Conservation (phyloP, 37 sponge, comb jelly and placozoan genomes). For the Theonella swinhoei region DNA sequence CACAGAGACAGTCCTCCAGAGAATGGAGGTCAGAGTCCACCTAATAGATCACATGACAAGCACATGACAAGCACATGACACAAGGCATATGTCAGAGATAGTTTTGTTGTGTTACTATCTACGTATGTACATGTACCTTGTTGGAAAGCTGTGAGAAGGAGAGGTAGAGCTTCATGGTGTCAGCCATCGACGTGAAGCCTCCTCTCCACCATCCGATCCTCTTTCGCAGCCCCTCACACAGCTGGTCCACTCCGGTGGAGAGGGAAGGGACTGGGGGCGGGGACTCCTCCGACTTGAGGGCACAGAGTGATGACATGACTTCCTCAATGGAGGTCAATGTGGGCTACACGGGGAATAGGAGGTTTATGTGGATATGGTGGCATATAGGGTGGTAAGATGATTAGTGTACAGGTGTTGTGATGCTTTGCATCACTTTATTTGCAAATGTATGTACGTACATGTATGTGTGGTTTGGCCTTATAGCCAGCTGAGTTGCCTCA, state of each 20-base stretch:
- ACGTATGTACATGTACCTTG: not conserved
- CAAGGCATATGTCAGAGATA: not conserved
- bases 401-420: too few relatives aligned
- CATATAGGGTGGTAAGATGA: too few relatives aligned
- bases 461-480: too few relatives aligned
- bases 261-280: not conserved
- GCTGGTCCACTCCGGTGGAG: not conserved
- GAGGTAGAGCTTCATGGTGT: not conserved
- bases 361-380: too few relatives aligned
- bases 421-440: too few relatives aligned
- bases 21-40: slow-evolving; percentile 12
- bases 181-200: not conserved
- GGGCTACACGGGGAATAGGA: too few relatives aligned
- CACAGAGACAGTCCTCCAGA: slow-evolving; percentile 31
- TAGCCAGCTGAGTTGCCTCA: too few relatives aligned
- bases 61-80: slow-evolving; percentile 3
- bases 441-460: too few relatives aligned
- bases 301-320: not conserved
- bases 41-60: not conserved
- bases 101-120: not conserved
- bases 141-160: not conserved
- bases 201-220: not conserved
- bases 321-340: not conserved
- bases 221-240: not conserved
- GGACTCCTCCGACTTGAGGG: not conserved